A percentile compares a stretch with the other conserved stretches of the same genome.
These are phyloP conservation scores for Eulemur albifrons DNA, from an alignment of 2,797 vertebrate species.

Conservation along the genomic window DNA sequence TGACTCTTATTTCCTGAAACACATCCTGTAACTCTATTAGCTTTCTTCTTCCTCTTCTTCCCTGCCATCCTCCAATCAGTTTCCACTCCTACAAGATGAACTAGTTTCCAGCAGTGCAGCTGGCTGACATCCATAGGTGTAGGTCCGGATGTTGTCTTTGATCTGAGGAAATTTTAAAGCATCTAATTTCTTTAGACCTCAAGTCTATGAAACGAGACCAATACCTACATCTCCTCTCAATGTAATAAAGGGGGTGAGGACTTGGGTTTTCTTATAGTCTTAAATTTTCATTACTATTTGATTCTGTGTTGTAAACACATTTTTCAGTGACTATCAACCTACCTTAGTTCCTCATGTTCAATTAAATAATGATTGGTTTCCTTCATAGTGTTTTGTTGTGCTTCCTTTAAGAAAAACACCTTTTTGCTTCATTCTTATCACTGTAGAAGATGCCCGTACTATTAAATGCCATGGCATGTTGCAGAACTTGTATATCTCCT, in stretches of 20 bases:
- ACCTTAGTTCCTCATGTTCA: neutral
- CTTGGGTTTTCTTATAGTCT: neutral
- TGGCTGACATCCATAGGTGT: neutral
- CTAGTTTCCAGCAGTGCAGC: neutral
- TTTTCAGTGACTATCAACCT: neutral
- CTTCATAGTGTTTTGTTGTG: neutral
- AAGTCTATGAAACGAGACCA: neutral
- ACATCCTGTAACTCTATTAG: neutral
- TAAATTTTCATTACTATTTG: neutral
- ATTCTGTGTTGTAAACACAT: neutral
- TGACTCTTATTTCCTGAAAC: neutral
- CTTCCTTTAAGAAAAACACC: neutral
- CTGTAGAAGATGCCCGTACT: neutral
- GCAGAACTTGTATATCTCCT: neutral
- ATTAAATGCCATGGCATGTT: neutral
- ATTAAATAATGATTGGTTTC: neutral
- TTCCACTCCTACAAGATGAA: neutral
- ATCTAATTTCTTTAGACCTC: slow-evolving; percentile 20
- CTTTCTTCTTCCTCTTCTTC: neutral
- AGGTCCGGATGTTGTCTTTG: neutral
- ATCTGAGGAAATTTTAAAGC: neutral
- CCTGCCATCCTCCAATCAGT: no score
- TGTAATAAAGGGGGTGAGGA: neutral
- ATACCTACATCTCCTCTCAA: neutral
- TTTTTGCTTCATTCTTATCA: neutral